Evolutionary conservation across 2,888 invertebrate genomes (phyloP), one percentile per base, ranked within the genome.

Genomic region (Drosophila eohydei): DNA sequence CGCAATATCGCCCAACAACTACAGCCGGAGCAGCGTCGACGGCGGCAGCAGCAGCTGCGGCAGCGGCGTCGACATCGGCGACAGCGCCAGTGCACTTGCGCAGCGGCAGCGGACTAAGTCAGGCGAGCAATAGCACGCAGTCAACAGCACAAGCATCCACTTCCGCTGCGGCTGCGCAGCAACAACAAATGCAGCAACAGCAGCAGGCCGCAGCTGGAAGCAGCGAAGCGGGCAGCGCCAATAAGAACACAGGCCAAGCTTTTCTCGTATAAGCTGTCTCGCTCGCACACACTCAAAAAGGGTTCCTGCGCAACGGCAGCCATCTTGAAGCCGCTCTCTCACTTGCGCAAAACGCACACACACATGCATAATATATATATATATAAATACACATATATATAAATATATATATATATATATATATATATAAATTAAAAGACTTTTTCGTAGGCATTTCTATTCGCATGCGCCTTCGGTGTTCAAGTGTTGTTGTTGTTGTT

Each of bases 61-160:
- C 83, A 64, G 76, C 82, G 7, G 41, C 78, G 74, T 68, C 71
- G 54, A 34, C 69, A 70, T 57, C 83, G 66, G 62, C 82, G 0
- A 63, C 88, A n/a, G 91, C 92, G 28, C 92, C 92, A 2, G 85
- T 92, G 57, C 92, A 92, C 60, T 78, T 92, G 79, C 91, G 92
- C 82, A 92, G 89, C 57, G 92, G 92, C 64, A 92, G 92, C 73
- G 92, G 92, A 14, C 76, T 92, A 34, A 92, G 92, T 72, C 92
- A 91, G 82, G 91, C 92, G 43, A 92, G 92, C 78, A 92, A 92
- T 21, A 91, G 91, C 61, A 92, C 92, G 21, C 92, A 92, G 83
- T 92, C 92, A 26, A 92, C 92, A 21, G 91, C 92, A 30, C 88
- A 76, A 67, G 89, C 86, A 30, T 87, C 86, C 41, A 89, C 86